These are phyloP conservation scores for Pharmacophagus antenor DNA, from an alignment of 2,888 invertebrate genomes.

Conservation along the genomic window DNA sequence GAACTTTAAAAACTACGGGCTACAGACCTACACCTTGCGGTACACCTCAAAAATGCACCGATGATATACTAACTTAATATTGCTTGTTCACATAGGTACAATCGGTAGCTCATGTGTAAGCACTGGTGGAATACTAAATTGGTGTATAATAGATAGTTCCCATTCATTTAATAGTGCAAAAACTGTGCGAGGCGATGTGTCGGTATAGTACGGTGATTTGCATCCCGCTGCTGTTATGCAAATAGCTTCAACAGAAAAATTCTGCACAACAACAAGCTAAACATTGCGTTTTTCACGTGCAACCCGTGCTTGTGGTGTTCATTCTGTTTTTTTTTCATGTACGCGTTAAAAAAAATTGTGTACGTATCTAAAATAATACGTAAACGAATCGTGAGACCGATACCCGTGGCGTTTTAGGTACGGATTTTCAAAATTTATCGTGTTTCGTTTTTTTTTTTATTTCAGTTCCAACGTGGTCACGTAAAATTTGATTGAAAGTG, in stretches of 20 bases:
- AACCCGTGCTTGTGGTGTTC: constrained; percentile 24
- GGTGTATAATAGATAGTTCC: constrained; percentile 28
- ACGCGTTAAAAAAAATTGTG: constrained; percentile 13
- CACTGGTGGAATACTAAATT: constrained; percentile 3
- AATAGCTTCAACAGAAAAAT: constrained; percentile 34
- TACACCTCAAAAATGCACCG: not conserved
- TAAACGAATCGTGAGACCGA: constrained; percentile 22
- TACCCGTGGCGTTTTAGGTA: not conserved
- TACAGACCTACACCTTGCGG: constrained; percentile 5
- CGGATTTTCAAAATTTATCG: not conserved
- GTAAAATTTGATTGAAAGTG: not conserved
- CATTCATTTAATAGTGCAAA: constrained; percentile 29
- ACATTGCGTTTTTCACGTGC: constrained; percentile 36
- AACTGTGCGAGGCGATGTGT: constrained; percentile 28
- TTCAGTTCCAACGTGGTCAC: no score
- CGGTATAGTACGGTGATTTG: constrained; percentile 34
- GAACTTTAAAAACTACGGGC: not conserved
- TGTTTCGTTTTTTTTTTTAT: no score
- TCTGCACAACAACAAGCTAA: constrained; percentile 32
- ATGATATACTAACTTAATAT: not conserved
- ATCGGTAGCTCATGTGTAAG: constrained; percentile 4
- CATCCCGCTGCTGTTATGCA: constrained; percentile 34
- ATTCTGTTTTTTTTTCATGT: constrained; percentile 26
- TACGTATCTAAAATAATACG: constrained; percentile 18
- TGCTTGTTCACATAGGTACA: not conserved